A percentile compares a stretch with the other conserved stretches of the same genome.
These are phyloP conservation scores for Holothuria leucospilota DNA, from an alignment of 53 echinoderm and acorn worm species.

Conservation along the genomic window DNA sequence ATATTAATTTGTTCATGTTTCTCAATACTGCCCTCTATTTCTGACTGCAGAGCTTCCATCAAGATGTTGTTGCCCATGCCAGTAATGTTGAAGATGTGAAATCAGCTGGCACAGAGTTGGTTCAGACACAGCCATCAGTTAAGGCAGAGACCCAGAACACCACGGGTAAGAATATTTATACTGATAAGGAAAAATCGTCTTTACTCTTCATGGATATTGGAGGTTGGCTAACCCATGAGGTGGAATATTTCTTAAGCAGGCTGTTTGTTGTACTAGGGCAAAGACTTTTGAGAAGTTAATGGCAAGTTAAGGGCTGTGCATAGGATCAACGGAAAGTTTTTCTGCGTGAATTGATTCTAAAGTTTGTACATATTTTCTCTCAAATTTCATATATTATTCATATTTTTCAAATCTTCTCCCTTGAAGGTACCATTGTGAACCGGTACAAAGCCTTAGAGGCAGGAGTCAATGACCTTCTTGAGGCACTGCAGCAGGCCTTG, in stretches of 20 bases:
- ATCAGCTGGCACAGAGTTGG: constrained; percentile 76
- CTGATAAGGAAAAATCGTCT: too few relatives aligned
- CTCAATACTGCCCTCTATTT: neutral
- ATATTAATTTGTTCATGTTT: neutral
- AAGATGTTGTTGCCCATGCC: constrained; percentile 88
- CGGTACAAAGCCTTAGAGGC: constrained; percentile 84
- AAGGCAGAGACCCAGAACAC: constrained; percentile 77
- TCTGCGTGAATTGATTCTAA: too few relatives aligned
- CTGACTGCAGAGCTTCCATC: constrained; percentile 78
- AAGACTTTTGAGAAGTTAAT: too few relatives aligned
- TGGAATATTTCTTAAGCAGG: too few relatives aligned
- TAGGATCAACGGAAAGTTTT: too few relatives aligned
- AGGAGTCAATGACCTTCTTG: constrained; percentile 76
- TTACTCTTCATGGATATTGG: too few relatives aligned
- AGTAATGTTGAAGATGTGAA: constrained; percentile 94
- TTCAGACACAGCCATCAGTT: constrained; percentile 82
- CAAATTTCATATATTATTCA: neutral
- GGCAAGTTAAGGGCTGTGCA: too few relatives aligned
- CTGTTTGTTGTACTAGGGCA: too few relatives aligned
- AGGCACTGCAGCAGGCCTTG: constrained; percentile 82
- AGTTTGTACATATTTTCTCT: neutral
- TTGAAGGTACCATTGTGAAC: constrained; percentile 73
- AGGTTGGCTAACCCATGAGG: too few relatives aligned
- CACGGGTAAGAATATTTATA: constrained; percentile 59
- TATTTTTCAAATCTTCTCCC: neutral